Evolutionary conservation across 2,888 invertebrate genomes (phyloP).

Genomic region (Eupeodes luniger): DNA sequence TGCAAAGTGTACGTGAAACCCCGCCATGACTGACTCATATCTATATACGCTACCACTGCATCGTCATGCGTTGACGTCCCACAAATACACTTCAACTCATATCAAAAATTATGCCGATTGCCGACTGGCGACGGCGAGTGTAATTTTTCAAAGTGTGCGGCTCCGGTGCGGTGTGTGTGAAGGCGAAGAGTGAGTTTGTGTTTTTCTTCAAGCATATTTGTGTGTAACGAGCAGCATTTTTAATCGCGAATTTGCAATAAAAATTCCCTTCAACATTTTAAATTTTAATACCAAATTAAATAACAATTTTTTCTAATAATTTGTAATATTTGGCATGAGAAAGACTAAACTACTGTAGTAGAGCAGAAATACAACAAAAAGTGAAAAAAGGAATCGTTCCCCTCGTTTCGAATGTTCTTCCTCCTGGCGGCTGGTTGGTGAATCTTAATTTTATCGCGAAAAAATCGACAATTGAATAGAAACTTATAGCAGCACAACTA

Average conservation of each 20-base stretch:
- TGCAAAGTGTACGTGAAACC: conserved; percentile 63
- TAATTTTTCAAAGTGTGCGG: conserved; percentile 37
- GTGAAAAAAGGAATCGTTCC: conserved; percentile 32
- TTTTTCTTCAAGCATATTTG: conserved; percentile 62
- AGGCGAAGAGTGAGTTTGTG: conserved; percentile 47
- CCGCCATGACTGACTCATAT: conserved; percentile 64
- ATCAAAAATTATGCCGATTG: conserved; percentile 21
- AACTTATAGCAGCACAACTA: conserved; percentile 18
- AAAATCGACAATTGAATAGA: conserved; percentile 62
- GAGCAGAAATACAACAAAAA: conserved; percentile 27
- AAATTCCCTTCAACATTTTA: conserved; percentile 51
- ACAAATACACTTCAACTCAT: conserved; percentile 11
- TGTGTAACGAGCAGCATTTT: conserved; percentile 65
- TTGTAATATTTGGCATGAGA: conserved; percentile 1
- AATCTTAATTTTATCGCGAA: conserved; percentile 77
- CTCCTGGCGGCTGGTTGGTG: conserved; percentile 79
- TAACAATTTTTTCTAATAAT: conserved; percentile 34
- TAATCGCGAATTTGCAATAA: conserved; percentile 70
- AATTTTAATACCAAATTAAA: conserved; percentile 50
- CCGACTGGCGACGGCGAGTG: not conserved
- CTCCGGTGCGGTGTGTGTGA: conserved; percentile 18
- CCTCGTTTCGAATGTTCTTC: conserved; percentile 55
- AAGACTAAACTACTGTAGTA: conserved; percentile 30
- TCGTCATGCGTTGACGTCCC: conserved; percentile 50
- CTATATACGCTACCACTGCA: conserved; percentile 64